Conservation (phyloP, 35 echinoderm and acorn worm species). For the Hemicentrotus pulcherrimus region DNA sequence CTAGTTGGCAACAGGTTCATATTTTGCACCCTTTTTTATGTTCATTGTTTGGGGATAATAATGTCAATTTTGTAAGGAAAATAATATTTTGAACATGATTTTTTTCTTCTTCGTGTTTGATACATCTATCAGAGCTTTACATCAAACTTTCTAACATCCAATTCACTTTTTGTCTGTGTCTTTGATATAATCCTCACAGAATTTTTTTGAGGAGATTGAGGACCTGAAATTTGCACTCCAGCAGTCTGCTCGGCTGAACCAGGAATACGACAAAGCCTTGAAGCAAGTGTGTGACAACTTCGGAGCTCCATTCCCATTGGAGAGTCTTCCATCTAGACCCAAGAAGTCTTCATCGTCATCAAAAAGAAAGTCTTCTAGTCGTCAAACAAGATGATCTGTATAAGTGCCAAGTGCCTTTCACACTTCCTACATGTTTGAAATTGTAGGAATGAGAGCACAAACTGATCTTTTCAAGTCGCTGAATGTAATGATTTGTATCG, state of each 20-base stretch:
- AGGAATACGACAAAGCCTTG: slow-evolving; percentile 85
- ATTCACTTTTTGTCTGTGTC: neutral
- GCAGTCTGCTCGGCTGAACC: slow-evolving; percentile 90
- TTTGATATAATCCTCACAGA: slow-evolving; percentile 52
- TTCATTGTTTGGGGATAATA: too few relatives aligned
- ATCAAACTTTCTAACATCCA: neutral
- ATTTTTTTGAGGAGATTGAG: slow-evolving; percentile 99
- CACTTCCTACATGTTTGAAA: too few relatives aligned
- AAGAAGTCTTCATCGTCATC: neutral
- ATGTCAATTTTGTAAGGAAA: too few relatives aligned
- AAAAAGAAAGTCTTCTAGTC: neutral
- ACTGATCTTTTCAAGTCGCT: neutral
- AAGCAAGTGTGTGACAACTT: slow-evolving; percentile 77
- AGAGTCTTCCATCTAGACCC: slow-evolving; percentile 23
- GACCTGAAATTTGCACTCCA: slow-evolving; percentile 96
- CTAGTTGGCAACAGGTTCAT: too few relatives aligned
- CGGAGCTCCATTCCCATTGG: slow-evolving; percentile 73
- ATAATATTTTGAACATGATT: too few relatives aligned
- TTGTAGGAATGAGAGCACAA: too few relatives aligned
- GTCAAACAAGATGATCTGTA: neutral
- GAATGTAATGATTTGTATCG: neutral
- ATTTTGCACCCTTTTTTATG: too few relatives aligned
- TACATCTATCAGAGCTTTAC: neutral
- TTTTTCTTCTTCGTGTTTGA: too few relatives aligned
- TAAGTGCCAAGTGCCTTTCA: too few relatives aligned